Evolutionary conservation across 2,888 invertebrate genomes (phyloP).

Genomic region (Tolmerus cingulatus): DNA sequence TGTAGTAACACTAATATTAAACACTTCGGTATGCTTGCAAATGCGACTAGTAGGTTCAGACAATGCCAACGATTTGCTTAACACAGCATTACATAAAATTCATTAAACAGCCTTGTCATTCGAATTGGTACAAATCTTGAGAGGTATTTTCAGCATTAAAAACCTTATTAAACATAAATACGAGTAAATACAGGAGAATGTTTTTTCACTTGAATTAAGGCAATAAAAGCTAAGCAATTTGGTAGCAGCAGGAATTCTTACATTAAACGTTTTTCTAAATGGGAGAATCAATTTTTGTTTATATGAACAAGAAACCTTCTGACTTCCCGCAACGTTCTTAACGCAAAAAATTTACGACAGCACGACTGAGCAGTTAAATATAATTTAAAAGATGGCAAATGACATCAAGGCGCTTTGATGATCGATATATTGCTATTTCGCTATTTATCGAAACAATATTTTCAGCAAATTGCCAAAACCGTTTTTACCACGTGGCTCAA

Average conservation of each 20-base stretch:
- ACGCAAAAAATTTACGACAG: not conserved
- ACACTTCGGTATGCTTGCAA: no score
- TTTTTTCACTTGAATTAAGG: not conserved
- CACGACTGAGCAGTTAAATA: not conserved
- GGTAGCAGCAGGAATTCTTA: not conserved
- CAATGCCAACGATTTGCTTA: no score
- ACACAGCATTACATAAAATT: not conserved
- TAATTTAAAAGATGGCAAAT: not conserved
- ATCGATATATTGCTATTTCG: not conserved
- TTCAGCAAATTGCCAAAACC: not conserved
- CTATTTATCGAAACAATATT: not conserved
- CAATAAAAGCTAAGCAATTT: not conserved
- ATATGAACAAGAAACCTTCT: not conserved
- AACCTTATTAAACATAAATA: not conserved
- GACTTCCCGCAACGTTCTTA: not conserved
- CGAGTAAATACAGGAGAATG: not conserved
- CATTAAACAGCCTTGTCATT: not conserved
- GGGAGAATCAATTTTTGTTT: not conserved
- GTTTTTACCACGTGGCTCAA: not conserved
- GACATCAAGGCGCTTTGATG: not conserved
- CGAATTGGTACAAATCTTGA: not conserved
- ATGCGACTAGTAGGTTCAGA: no score
- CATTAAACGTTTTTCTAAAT: not conserved
- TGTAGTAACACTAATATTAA: no score
- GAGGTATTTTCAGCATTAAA: not conserved